These are phyloP conservation scores for Corydoras sp. DNA, from an alignment of 2,113 vertebrate genomes.

Conservation along the genomic window DNA sequence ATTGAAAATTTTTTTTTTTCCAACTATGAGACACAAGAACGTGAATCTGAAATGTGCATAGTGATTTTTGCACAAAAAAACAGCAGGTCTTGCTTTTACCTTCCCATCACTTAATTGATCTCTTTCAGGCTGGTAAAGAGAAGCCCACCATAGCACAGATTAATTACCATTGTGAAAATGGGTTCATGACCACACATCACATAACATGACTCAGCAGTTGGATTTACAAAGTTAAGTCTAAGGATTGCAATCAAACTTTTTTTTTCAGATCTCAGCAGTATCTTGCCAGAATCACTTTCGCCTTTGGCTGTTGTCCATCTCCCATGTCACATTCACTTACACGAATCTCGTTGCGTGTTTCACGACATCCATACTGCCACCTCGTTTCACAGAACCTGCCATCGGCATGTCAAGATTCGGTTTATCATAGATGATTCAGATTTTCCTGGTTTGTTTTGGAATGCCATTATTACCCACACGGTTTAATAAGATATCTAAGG, in stretches of 20 bases:
- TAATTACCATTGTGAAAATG: too few species aligned
- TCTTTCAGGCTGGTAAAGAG: too few species aligned
- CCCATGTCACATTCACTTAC: slow-evolving; percentile 34
- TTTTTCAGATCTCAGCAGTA: neutral
- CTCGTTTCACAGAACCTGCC: slow-evolving; percentile 49
- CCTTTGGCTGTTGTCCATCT: slow-evolving; percentile 1
- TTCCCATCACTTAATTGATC: too few species aligned
- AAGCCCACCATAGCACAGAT: too few species aligned
- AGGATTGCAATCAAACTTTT: neutral
- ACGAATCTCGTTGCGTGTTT: slow-evolving; percentile 14
- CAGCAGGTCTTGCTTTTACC: too few species aligned
- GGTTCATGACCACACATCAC: too few species aligned
- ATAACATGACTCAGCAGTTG: neutral
- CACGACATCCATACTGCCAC: slow-evolving; percentile 45
- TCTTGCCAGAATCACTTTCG: neutral
- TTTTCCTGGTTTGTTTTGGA: neutral
- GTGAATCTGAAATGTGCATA: too few species aligned
- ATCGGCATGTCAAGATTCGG: slow-evolving; percentile 42
- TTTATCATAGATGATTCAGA: slow-evolving; percentile 35
- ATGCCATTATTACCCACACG: too few species aligned
- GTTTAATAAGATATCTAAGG: too few species aligned
- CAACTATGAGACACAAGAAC: too few species aligned
- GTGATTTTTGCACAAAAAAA: too few species aligned
- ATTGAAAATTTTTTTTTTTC: too few species aligned
- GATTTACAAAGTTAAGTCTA: neutral